phyloP scores from a whole-genome alignment of 1,140 invertebrate species.

The Drosophila kurseongensis region DNA sequence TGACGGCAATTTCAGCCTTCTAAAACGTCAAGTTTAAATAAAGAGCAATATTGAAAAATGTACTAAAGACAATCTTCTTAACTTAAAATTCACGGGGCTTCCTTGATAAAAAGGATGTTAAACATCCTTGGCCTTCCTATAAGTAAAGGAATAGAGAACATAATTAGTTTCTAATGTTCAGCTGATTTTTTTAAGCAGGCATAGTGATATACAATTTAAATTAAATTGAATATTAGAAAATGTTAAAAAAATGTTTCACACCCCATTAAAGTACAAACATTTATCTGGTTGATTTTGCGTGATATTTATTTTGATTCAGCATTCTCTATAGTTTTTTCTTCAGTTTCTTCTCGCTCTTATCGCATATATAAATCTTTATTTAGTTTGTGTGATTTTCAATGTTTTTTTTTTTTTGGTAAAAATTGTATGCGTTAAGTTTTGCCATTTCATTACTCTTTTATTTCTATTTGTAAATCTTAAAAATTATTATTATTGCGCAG shows the following conservation, averaged over 20 bases:
- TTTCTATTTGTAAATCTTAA: conserved; percentile 78
- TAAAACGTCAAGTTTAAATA: conserved; percentile 50
- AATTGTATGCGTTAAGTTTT: conserved; percentile 62
- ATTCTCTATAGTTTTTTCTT: conserved; percentile 61
- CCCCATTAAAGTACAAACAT: not conserved
- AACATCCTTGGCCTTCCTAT: too few species aligned
- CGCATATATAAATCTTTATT: conserved; percentile 61
- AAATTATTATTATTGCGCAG: conserved; percentile 77
- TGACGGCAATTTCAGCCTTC: not conserved
- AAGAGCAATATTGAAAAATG: conserved; percentile 66
- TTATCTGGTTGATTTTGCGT: conserved; percentile 54
- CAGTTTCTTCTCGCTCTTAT: conserved; percentile 46
- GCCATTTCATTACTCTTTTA: conserved; percentile 47
- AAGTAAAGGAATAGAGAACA: too few species aligned
- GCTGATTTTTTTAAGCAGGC: too few species aligned
- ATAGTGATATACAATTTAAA: too few species aligned
- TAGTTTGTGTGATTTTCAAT: conserved; percentile 59
- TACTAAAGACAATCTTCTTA: not conserved
- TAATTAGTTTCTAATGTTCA: too few species aligned
- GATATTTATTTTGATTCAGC: conserved; percentile 78
- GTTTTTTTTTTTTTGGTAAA: conserved; percentile 64
- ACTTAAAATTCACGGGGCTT: not conserved
- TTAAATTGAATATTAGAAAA: too few species aligned
- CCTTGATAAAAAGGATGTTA: not conserved
- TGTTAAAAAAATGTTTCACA: not conserved